These are phyloP conservation scores for Cataglyphis livida DNA, from an alignment of 2,888 invertebrate species.

Conservation along the genomic window DNA sequence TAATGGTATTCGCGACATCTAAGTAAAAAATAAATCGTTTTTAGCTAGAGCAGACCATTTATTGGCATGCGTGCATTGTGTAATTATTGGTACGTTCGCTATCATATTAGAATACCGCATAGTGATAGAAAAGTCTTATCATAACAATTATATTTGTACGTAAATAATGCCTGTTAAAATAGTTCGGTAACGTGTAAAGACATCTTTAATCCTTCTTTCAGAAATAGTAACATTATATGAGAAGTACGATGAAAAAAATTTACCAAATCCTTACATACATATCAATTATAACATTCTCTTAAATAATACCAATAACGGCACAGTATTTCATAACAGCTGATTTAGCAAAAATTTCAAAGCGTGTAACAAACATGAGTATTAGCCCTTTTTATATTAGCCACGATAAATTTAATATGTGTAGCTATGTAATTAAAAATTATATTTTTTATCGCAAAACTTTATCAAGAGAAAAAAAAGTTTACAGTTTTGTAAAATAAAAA, in stretches of 20 bases:
- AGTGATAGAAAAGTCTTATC: slow-evolving; percentile 64
- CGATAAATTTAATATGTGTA: background rate
- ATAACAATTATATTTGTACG: slow-evolving; percentile 65
- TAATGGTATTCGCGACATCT: slow-evolving; percentile 59
- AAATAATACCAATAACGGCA: slow-evolving; percentile 2
- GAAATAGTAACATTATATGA: slow-evolving; percentile 7
- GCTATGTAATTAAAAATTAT: slow-evolving; percentile 3
- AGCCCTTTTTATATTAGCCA: background rate
- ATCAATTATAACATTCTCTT: background rate
- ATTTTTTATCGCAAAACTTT: background rate
- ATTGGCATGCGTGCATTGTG: slow-evolving; percentile 32
- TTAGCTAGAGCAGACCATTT: slow-evolving; percentile 62
- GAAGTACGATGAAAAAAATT: background rate
- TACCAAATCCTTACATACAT: background rate
- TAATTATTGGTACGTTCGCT: slow-evolving; percentile 20
- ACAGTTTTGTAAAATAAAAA: background rate
- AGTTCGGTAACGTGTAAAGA: slow-evolving; percentile 41
- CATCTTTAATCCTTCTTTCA: background rate
- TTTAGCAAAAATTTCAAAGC: slow-evolving; percentile 13
- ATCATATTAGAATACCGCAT: slow-evolving; percentile 12
- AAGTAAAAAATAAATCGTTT: slow-evolving; percentile 74
- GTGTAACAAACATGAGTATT: slow-evolving; percentile 4
- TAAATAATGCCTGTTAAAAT: slow-evolving; percentile 57
- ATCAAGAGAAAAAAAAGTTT: background rate
- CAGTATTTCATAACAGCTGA: background rate